Base-by-base conservation (phyloP, 2,888 invertebrate species). In the Podabrus alpinus region DNA sequence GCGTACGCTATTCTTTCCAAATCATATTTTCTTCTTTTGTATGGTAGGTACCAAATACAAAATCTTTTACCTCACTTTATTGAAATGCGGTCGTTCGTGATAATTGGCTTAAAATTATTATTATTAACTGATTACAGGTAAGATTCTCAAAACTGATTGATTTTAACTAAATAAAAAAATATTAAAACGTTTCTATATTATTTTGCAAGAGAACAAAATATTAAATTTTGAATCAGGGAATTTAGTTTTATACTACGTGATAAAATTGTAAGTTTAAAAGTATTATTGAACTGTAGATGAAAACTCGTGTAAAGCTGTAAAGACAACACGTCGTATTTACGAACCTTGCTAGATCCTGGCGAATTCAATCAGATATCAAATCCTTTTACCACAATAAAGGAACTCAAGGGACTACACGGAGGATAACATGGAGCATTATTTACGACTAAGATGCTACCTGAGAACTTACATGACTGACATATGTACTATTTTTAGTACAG, bases 301-400 rank as follows among this genome's bases (percentile, higher is more conserved):
- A 73, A 76, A 69, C 62, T 70, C 73, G 70, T 70, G 66, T 70
- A 73, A 68, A 73, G 73, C 69, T 76, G 76, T 76, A 72, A 74
- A 77, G 75, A 75, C 76, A 75, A 76, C 78, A 76, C 79, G 81
- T 80, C 82, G 82, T 82, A 81, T 84, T 84, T 84, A 84, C 82
- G 83, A 82, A 73, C 78, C 68, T 76, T 72, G 75, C 79, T 79
- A 80, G 83, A 81, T 82, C 82, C 82, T 78, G 76, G 80, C 77
- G 82, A 82, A 85, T 85, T 85, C 85, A 85, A 85, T 85, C 85
- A 85, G 85, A 81, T 81, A 79, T 78, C 80, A 82, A 84, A 85
- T 85, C 85, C 84, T 84, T 80, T 81, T 82, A 81, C 82, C 80
- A 82, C 84, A 83, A 82, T 84, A 83, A 83, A 83, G 81, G 81